These are phyloP conservation scores for Pegoplata infirma DNA, from an alignment of 2,888 invertebrate species.

Conservation along the genomic window DNA sequence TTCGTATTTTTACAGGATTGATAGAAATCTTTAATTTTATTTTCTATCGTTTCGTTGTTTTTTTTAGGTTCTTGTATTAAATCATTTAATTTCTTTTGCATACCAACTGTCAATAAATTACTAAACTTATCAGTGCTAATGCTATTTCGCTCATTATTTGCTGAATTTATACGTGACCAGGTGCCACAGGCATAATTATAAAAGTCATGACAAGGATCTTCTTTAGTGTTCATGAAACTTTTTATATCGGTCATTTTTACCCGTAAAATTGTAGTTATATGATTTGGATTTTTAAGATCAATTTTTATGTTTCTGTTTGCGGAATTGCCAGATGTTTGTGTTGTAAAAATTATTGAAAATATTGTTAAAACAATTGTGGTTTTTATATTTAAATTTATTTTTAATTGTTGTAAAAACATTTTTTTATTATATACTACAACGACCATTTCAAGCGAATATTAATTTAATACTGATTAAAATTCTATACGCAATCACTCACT, in stretches of 20 bases:
- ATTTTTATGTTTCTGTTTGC: conserved; percentile 16
- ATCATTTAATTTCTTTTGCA: conserved; percentile 66
- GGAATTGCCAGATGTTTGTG: neutral
- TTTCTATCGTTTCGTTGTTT: conserved; percentile 58
- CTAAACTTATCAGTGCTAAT: conserved; percentile 67
- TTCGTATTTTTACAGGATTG: conserved; percentile 67
- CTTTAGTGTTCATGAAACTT: conserved; percentile 84
- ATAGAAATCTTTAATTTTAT: conserved; percentile 70
- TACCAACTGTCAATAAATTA: conserved; percentile 65
- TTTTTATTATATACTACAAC: conserved; percentile 3
- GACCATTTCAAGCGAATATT: conserved; percentile 36
- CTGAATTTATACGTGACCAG: conserved; percentile 80
- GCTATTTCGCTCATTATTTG: conserved; percentile 65
- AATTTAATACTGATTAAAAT: conserved; percentile 25
- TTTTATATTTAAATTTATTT: conserved; percentile 26
- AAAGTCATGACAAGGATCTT: conserved; percentile 89
- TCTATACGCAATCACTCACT: too few relatives aligned
- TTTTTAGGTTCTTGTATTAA: conserved; percentile 57
- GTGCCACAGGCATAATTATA: conserved; percentile 92
- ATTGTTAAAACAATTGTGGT: neutral
- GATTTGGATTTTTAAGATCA: conserved; percentile 66
- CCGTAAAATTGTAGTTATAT: conserved; percentile 79
- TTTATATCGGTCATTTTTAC: conserved; percentile 85
- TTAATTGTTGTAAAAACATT: neutral
- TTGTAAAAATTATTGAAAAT: neutral